Conservation (phyloP, 2,888 invertebrate genomes). For the Cheilosia vulpina region DNA sequence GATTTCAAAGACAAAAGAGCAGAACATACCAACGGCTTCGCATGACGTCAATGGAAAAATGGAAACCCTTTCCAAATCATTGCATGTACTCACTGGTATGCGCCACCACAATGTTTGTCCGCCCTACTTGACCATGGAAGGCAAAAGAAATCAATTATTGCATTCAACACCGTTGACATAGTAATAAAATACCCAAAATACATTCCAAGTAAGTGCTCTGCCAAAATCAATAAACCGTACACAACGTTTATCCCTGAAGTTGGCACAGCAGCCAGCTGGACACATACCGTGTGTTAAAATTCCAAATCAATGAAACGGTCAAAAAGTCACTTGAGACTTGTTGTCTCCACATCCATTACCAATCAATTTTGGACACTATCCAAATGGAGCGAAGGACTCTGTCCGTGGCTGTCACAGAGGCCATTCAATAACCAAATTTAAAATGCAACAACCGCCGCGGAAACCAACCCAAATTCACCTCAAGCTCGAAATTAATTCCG, state of each 20-base stretch:
- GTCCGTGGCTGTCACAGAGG: background rate
- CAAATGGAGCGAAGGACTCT: background rate
- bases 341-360: slow-evolving; percentile 10
- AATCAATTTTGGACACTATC: slow-evolving; percentile 21
- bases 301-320: slow-evolving; percentile 21
- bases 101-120: background rate
- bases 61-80: too few relatives aligned
- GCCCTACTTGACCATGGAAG: background rate
- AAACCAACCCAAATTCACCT: slow-evolving; percentile 6
- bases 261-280: slow-evolving; percentile 1
- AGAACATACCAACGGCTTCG: too few relatives aligned
- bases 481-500: slow-evolving; percentile 15
- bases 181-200: slow-evolving; percentile 43
- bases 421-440: slow-evolving; percentile 17
- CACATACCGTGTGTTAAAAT: background rate
- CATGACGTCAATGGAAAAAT: too few relatives aligned
- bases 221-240: slow-evolving; percentile 52
- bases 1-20: too few relatives aligned
- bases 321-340: slow-evolving; percentile 4
- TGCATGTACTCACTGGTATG: too few relatives aligned
- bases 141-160: background rate
- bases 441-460: slow-evolving; percentile 17
- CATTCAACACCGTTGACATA: slow-evolving; percentile 14
- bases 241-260: background rate
- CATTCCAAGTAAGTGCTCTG: slow-evolving; percentile 16